phyloP scores from a whole-genome alignment of 2,797 vertebrate species.

The Enteromius anoplus region DNA sequence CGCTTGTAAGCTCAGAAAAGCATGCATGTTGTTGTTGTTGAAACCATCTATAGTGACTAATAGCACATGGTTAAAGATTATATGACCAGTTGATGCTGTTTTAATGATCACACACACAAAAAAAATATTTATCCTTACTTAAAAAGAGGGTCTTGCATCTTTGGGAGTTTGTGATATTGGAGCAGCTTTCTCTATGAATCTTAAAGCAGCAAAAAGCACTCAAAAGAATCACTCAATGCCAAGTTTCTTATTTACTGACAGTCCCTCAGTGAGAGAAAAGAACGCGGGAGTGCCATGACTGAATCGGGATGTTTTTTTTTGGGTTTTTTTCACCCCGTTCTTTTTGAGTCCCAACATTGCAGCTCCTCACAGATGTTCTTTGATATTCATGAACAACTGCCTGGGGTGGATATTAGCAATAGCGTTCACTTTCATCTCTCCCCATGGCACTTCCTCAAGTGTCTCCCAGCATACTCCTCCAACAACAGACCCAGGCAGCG shows the following conservation, averaged over 20 bases:
- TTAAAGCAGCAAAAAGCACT: slow-evolving; percentile 36
- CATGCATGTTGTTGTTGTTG: too few species aligned
- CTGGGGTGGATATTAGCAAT: slow-evolving; percentile 79
- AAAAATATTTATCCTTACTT: neutral
- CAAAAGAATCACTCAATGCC: slow-evolving; percentile 37
- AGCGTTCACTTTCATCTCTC: slow-evolving; percentile 81
- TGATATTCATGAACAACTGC: slow-evolving; percentile 89
- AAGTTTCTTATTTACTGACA: slow-evolving; percentile 57
- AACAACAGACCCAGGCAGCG: slow-evolving; percentile 73
- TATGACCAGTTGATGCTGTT: neutral
- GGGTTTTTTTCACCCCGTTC: slow-evolving; percentile 33
- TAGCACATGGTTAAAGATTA: neutral
- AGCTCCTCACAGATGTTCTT: slow-evolving; percentile 80
- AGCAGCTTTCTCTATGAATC: slow-evolving; percentile 11
- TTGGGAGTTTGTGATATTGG: slow-evolving; percentile 12
- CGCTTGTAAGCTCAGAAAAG: too few species aligned
- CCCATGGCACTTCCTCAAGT: slow-evolving; percentile 78
- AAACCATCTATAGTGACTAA: neutral
- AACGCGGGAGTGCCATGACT: slow-evolving; percentile 63
- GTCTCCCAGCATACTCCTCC: slow-evolving; percentile 71
- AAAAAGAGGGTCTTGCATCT: neutral
- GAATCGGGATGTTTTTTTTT: slow-evolving; percentile 65
- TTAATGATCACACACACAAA: slow-evolving; percentile 5
- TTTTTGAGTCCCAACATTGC: slow-evolving; percentile 57
- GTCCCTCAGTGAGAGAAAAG: slow-evolving; percentile 50